Percentiles rank a stretch among this genome's conserved stretches.
Conservation (phyloP, 2,113 vertebrate genomes). For the Falcunculus frontatus region DNA sequence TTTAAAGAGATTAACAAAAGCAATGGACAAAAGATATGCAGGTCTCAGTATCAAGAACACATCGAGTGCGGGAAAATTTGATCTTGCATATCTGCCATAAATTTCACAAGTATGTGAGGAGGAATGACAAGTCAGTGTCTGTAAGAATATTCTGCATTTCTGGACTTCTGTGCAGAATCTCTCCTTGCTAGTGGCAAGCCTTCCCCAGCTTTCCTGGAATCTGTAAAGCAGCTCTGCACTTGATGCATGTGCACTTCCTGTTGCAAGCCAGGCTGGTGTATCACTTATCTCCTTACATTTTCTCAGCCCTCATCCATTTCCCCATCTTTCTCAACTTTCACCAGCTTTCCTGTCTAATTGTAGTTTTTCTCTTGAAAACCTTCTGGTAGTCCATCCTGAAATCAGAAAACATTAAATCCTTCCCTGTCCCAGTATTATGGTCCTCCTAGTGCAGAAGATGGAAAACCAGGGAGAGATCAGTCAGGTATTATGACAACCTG, state of each 20-base stretch:
- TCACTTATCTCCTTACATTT: background rate
- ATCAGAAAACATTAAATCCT: background rate
- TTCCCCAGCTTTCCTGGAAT: background rate
- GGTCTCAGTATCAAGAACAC: background rate
- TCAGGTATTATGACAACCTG: background rate
- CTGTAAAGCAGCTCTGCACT: background rate
- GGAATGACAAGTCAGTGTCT: background rate
- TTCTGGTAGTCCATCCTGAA: background rate
- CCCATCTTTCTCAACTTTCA: background rate
- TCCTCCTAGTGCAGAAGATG: background rate
- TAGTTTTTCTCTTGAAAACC: background rate
- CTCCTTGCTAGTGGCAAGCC: background rate
- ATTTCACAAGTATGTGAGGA: background rate
- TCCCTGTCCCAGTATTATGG: background rate
- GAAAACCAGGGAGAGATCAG: background rate
- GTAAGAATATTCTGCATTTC: background rate
- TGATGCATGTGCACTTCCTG: background rate
- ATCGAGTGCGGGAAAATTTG: background rate
- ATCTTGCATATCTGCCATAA: background rate
- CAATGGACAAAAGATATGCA: background rate
- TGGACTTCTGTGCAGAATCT: background rate
- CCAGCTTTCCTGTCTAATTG: background rate
- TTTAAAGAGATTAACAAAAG: background rate
- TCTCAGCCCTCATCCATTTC: background rate
- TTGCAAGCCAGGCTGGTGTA: background rate